phyloP scores from a whole-genome alignment of 2,888 invertebrate species.

The Sphaerophoria taeniata region DNA sequence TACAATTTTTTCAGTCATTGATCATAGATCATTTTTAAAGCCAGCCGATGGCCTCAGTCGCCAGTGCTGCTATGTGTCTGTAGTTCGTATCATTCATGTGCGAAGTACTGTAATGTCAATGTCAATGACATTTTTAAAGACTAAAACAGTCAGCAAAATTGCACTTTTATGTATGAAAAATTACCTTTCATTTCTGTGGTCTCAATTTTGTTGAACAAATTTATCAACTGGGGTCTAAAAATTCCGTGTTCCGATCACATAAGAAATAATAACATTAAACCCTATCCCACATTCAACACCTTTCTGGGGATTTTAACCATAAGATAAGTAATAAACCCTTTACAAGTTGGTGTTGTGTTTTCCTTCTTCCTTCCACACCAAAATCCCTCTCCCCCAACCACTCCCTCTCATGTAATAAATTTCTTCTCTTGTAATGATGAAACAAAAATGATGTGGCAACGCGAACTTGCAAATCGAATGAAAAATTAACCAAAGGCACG shows the following conservation, averaged over 20 bases:
- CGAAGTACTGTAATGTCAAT: too few species aligned
- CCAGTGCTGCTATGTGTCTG: too few species aligned
- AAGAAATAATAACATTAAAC: slow-evolving; percentile 29
- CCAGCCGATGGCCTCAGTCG: too few species aligned
- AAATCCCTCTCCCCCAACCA: background rate
- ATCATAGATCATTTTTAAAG: too few species aligned
- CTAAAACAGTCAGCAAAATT: too few species aligned
- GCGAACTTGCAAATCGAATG: slow-evolving; percentile 55
- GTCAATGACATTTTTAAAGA: too few species aligned
- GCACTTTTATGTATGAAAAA: too few species aligned
- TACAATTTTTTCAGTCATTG: background rate
- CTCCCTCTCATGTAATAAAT: background rate
- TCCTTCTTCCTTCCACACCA: background rate
- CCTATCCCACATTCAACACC: slow-evolving; percentile 55
- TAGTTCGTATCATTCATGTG: too few species aligned
- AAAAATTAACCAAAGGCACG: slow-evolving; percentile 67
- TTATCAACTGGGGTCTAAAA: too few species aligned
- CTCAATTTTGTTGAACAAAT: too few species aligned
- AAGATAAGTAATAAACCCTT: slow-evolving; percentile 1
- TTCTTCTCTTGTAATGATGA: background rate
- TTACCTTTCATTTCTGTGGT: too few species aligned
- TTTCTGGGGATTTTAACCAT: slow-evolving; percentile 34
- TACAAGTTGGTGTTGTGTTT: background rate
- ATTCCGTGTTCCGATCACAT: slow-evolving; percentile 32
- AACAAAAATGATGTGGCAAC: slow-evolving; percentile 10